These are phyloP conservation scores for Megaceryle alcyon DNA, from an alignment of 2,797 vertebrate genomes.

Conservation along the genomic window DNA sequence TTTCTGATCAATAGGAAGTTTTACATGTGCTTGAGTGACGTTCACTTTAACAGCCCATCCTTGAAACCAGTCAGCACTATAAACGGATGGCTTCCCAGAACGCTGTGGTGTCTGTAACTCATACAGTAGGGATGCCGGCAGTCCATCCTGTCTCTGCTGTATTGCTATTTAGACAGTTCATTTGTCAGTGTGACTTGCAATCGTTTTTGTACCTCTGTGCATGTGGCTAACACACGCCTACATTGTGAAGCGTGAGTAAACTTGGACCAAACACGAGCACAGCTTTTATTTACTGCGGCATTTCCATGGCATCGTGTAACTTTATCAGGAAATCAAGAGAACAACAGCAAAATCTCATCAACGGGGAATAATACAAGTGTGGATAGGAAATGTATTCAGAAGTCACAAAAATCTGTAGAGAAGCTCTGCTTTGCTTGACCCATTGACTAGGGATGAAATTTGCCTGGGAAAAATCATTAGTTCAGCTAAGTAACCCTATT, in stretches of 20 bases:
- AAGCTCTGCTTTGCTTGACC: not conserved
- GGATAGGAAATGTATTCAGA: not conserved
- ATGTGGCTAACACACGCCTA: not conserved
- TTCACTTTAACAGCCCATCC: not conserved
- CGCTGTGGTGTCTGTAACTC: not conserved
- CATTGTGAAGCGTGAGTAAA: rapidly evolving
- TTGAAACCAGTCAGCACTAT: not conserved
- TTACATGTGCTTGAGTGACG: not conserved
- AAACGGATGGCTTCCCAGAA: not conserved
- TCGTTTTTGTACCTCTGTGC: rapidly evolving
- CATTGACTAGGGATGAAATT: not conserved
- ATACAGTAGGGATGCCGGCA: rapidly evolving
- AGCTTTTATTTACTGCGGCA: not conserved
- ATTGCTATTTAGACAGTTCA: not conserved
- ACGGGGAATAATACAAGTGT: not conserved
- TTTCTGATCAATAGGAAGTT: constrained; percentile 5
- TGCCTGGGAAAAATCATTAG: not conserved
- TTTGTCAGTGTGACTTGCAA: not conserved
- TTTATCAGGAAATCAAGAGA: not conserved
- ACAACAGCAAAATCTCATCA: not conserved
- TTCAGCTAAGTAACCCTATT: not conserved
- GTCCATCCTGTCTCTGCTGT: rapidly evolving
- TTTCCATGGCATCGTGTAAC: not conserved
- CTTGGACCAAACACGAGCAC: rapidly evolving
- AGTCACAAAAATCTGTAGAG: not conserved